Evolutionary conservation across 1,140 invertebrate genomes (phyloP), one percentile per base, ranked within the genome.

Genomic region (Rhizoglyphus robini): DNA sequence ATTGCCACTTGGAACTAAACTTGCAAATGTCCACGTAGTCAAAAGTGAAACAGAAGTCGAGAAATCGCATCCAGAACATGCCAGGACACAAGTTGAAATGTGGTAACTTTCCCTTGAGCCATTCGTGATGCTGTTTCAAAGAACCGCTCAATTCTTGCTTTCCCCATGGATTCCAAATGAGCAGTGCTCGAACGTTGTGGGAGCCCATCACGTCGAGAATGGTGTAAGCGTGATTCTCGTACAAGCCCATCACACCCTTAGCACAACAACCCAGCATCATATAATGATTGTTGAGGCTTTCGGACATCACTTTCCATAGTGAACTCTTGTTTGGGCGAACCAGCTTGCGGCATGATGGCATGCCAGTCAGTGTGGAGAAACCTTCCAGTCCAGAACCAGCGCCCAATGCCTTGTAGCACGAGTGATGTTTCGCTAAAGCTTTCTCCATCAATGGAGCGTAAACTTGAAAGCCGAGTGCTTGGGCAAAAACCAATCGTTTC

Each of bases 391-490:
- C 27, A 20, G 15, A 8, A n/a, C 58, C 58, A 32, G 15, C 18
- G 2, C 15, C n/a, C 27, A 60, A 46, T 34, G 58, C 58, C 15
- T 60, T 60, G 27, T 60, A 60, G 27, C 32, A 34, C 2, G 58
- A 38, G 29, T 60, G 27, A 27, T 60, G 58, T 27, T 60, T 60
- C 3, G 58, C 58, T 3, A 60, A 46, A 20, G 58, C 58, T 46
- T 60, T 60, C 27, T 60, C 58, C n/a, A 60, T 34, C 32, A 60
- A 11, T 1, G 58, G 58, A 27, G 58, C 58, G 36, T n/a, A 60
- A 11, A 60, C 13, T 2, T 60, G 58, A 3, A 5, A 8, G n/a
- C 30, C 30, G 15, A 46, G 25, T 18, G 58, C 30, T 46, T 60
- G 15, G 11, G 58, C 13, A 15, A 60, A 60, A 20, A 60, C 58